Conservation (phyloP, 2,888 invertebrate species). For the Troides helena region DNA sequence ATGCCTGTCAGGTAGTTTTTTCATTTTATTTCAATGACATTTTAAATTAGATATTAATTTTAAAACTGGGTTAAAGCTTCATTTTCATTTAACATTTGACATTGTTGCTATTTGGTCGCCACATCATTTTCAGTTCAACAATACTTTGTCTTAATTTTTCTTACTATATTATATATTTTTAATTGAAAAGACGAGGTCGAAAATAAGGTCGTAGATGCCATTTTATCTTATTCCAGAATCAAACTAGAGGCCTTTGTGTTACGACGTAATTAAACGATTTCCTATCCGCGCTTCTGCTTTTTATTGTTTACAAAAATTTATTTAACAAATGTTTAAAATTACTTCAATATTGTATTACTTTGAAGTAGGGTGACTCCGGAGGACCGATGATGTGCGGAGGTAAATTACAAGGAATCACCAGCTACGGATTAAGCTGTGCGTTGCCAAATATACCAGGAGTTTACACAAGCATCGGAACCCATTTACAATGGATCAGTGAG, state of each 20-base stretch:
- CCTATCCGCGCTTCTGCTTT: too few species aligned
- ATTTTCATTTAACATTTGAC: too few species aligned
- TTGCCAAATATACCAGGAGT: slow-evolving; percentile 61
- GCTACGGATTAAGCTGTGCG: slow-evolving; percentile 67
- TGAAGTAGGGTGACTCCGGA: slow-evolving; percentile 68
- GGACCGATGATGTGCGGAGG: slow-evolving; percentile 64
- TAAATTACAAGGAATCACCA: slow-evolving; percentile 61
- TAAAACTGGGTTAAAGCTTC: neutral
- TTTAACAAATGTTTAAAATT: neutral
- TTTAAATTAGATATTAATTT: neutral
- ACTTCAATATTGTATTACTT: neutral
- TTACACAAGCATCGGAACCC: slow-evolving; percentile 61
- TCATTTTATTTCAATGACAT: neutral
- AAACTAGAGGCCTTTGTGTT: too few species aligned
- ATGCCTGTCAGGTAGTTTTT: slow-evolving; percentile 64
- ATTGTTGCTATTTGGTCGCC: too few species aligned
- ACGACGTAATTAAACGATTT: too few species aligned
- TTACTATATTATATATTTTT: too few species aligned
- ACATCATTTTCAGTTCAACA: too few species aligned
- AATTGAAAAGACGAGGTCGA: too few species aligned
- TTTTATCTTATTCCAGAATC: too few species aligned
- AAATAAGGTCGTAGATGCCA: too few species aligned
- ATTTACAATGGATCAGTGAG: slow-evolving; percentile 60
- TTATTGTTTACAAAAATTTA: neutral
- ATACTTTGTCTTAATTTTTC: too few species aligned